phyloP scores from a whole-genome alignment of 2,888 invertebrate species.

The Euzetes globulus region DNA sequence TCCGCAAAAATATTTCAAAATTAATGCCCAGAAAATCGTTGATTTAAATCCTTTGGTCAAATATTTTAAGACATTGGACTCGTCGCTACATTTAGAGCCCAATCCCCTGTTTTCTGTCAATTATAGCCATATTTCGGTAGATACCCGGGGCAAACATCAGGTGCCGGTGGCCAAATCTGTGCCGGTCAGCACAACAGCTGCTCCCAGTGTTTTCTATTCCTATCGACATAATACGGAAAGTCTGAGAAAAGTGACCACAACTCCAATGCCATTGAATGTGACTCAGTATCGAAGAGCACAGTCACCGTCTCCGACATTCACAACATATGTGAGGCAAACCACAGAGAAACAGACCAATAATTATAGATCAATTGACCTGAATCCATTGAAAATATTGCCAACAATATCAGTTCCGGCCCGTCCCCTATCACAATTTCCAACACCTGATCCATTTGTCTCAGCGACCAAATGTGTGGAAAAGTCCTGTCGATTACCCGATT shows the following conservation, averaged over 20 bases:
- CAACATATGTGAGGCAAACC: background rate
- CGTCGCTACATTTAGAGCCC: background rate
- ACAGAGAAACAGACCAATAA: background rate
- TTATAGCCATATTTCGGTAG: background rate
- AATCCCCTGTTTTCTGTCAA: background rate
- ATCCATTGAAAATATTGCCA: no score
- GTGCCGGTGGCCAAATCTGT: background rate
- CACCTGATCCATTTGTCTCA: slow-evolving; percentile 39
- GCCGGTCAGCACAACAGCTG: background rate
- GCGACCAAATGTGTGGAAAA: slow-evolving; percentile 74
- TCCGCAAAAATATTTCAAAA: background rate
- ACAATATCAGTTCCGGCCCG: background rate
- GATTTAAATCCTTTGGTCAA: slow-evolving; percentile 9
- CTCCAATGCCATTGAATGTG: background rate
- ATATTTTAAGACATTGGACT: background rate
- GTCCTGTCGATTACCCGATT: slow-evolving; percentile 79
- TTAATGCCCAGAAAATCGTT: background rate
- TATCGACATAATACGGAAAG: background rate
- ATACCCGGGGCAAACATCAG: background rate
- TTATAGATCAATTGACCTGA: no score
- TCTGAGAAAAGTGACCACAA: background rate
- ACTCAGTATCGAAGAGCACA: background rate
- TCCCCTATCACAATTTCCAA: slow-evolving; percentile 43
- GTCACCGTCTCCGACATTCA: background rate
- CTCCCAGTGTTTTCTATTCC: background rate